Base-by-base conservation (phyloP, 2,113 vertebrate species). In the Sturnus vulgaris region DNA sequence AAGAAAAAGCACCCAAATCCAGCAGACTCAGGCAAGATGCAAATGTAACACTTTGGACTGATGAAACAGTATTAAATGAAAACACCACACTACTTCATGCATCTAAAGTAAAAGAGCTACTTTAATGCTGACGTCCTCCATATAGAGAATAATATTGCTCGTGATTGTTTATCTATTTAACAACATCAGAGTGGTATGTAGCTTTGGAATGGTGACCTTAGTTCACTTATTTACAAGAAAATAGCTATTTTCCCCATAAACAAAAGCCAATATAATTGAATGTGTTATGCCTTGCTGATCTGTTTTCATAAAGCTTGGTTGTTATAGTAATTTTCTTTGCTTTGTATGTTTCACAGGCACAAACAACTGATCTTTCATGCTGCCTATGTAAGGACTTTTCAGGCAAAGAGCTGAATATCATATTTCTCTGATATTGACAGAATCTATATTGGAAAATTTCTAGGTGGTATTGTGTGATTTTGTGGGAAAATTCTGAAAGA, bases 161-260 rank as follows among this genome's bases (percentile, higher is more conserved):
- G 37, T 82, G 66, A 79, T 40, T 86, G 56, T 76, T 93, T 96
- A 88, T 93, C 63, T 93, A 70, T 90, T 97, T 89, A 92, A 65
- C 78, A 88, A 78, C 57, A 77, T 46, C 40, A 40, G 27, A 92
- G 65, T 49, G 14, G 35, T 78, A 66, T 80, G 72, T 59, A 92
- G 72, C 40, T 78, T 93, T 82, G 73, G 63, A 97, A 92, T 80
- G 18, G 39, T 71, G 93, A 95, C 86, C 88, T 90, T 92, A 60
- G 84, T 90, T 86, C 76, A 92, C 90, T 96, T 94, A 96, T 95
- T 94, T 96, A 95, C 75, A 92, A 97, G 90, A 96, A 97, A 97
- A 90, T 88, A 82, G 94, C 59, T 90, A 70, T 93, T 96, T 94
- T 72, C 42, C 90, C 82, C 73, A 65, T 94, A 96, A 97, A 95